A percentile compares a stretch with the other conserved stretches of the same genome.
Conservation (phyloP, 2,888 invertebrate genomes). For the Aelia acuminata region DNA sequence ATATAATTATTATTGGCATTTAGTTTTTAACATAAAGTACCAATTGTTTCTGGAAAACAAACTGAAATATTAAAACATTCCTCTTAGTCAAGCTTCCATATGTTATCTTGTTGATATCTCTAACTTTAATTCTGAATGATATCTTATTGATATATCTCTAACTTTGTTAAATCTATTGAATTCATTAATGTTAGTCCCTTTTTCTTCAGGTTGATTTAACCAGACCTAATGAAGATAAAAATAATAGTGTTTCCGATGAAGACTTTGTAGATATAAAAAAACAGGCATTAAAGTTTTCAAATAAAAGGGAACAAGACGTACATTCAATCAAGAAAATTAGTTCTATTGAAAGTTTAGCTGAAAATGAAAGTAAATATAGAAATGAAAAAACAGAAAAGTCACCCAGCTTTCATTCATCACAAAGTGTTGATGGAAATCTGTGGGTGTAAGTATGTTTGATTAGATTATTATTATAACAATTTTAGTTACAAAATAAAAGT, state of each 20-base stretch:
- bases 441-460: background rate
- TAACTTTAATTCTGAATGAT: too few relatives aligned
- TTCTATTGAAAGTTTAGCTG: conserved; percentile 23
- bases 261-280: background rate
- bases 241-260: conserved; percentile 19
- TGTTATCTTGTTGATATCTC: too few relatives aligned
- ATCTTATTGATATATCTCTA: too few relatives aligned
- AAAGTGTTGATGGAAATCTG: conserved; percentile 19
- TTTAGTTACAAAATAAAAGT: too few relatives aligned
- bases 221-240: conserved; percentile 19
- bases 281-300: background rate
- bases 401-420: conserved; percentile 38
- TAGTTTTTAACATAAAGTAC: too few relatives aligned
- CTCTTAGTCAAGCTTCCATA: too few relatives aligned
- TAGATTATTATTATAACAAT: too few relatives aligned
- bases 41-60: too few relatives aligned
- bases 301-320: background rate
- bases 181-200: background rate
- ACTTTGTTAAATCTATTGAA: background rate
- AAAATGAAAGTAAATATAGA: conserved; percentile 44
- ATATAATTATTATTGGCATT: too few relatives aligned
- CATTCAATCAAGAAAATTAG: background rate
- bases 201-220: background rate
- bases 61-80: too few relatives aligned
- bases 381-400: background rate